Conservation (phyloP, 2,797 vertebrate species). For the Gadopsis bispinosus region DNA sequence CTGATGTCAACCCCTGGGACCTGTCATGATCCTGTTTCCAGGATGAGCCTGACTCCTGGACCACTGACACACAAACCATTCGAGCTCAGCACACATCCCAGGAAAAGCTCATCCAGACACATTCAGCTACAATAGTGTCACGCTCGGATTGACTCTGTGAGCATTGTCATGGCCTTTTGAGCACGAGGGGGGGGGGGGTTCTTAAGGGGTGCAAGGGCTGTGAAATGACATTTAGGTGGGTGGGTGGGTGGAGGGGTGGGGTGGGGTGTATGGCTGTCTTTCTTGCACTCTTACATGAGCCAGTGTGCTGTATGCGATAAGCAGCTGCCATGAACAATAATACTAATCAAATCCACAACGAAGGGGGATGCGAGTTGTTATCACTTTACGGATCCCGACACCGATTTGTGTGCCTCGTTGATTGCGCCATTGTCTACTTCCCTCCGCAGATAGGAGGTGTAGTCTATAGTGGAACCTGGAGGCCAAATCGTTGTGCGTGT, state of each 20-base stretch:
- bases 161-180: constrained; percentile 80
- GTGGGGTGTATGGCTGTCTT: constrained; percentile 35
- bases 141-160: constrained; percentile 73
- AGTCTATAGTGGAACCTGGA: constrained; percentile 19
- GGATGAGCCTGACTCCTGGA: constrained; percentile 56
- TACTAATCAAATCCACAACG: constrained; percentile 35
- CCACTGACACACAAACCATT: constrained; percentile 59
- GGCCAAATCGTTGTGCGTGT: constrained; percentile 32
- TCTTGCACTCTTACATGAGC: constrained; percentile 32
- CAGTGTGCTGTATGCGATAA: constrained; percentile 34
- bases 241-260: not conserved
- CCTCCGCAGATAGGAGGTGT: constrained; percentile 26
- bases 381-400: constrained; percentile 22
- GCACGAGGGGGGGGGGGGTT: constrained; percentile 73
- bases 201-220: constrained; percentile 68
- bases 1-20: constrained; percentile 39
- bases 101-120: constrained; percentile 72
- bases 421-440: constrained; percentile 45
- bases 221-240: constrained; percentile 58
- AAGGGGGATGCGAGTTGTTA: constrained; percentile 35
- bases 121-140: constrained; percentile 75
- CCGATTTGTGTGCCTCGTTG: constrained; percentile 24
- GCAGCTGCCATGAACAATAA: constrained; percentile 44
- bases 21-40: constrained; percentile 62
- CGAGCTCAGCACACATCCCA: constrained; percentile 62